phyloP scores from a whole-genome alignment of 2,113 vertebrate genomes.

The Menura novaehollandiae region DNA sequence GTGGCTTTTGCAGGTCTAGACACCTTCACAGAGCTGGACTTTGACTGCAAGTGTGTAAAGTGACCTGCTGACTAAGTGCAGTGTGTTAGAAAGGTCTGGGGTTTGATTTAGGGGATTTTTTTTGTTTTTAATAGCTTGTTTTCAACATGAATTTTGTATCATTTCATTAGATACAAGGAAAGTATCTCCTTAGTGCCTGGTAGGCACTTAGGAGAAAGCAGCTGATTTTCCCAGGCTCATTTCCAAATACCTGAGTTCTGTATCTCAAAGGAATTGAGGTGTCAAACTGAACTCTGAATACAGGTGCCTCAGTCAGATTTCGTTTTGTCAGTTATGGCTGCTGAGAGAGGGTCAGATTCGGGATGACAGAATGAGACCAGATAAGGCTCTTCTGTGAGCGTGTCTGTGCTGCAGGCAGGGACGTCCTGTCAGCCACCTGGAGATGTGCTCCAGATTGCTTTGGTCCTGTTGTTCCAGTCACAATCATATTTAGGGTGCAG shows the following conservation, averaged over 20 bases:
- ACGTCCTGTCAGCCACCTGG: neutral
- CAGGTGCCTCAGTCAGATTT: neutral
- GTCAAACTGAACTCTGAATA: neutral
- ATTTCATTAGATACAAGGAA: neutral
- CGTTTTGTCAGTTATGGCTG: neutral
- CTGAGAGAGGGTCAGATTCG: neutral
- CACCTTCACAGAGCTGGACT: neutral
- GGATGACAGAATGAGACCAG: conserved; percentile 55
- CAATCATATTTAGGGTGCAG: neutral
- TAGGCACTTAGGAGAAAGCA: neutral
- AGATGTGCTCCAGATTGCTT: neutral
- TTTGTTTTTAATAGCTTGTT: neutral
- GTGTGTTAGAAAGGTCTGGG: neutral
- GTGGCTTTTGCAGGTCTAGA: neutral
- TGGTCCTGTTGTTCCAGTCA: neutral
- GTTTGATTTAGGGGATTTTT: neutral
- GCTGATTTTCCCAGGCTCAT: conserved; percentile 36
- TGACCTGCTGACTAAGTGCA: neutral
- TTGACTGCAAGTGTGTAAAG: neutral
- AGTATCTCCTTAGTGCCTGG: neutral
- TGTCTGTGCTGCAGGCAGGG: neutral
- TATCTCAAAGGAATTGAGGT: conserved; percentile 36
- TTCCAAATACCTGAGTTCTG: conserved; percentile 19
- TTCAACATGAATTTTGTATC: neutral
- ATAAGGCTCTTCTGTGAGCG: neutral